Evolutionary conservation across 2,113 vertebrate genomes (phyloP), one percentile per base, ranked within the genome.

Genomic region (Oriolus oriolus): DNA sequence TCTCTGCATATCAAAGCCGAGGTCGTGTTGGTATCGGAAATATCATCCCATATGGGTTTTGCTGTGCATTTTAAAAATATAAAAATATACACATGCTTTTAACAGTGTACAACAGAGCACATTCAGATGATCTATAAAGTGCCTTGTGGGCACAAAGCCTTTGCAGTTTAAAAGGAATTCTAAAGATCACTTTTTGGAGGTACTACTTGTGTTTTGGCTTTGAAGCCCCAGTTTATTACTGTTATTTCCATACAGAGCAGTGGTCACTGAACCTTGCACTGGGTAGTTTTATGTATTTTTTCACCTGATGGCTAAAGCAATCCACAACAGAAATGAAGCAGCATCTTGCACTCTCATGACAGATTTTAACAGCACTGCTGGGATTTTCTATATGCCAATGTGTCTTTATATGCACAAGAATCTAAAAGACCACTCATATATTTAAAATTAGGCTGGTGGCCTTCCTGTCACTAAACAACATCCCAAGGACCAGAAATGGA

Each of bases 41-140:
- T 95, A 93, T 95, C 95, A 94, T 96, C 94, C 91, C 91, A 95
- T 94, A 94, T 61, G 90, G 92, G 96, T 82, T 97, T 96, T 89
- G 95, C 93, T 95, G 92, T 87, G 93, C 88, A 93, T 96, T 96
- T 97, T 92, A 95, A 96, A 97, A 96, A 97, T 96, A 97, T 96
- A 96, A 95, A 95, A 84, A 96, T 92, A 96, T 71, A 94, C 90
- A 96, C 92, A 78, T 90, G 93, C 90, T 96, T 96, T 96, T 95
- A 95, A 93, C 80, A 89, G 94, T 79, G 92, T 95, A 94, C 90
- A 96, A 90, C 4, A 4, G 94, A 94, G 96, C 88, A 95, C 83
- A 92, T 89, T 57, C 66, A 81, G 90, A 93, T 94, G 90, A 92
- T 96, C 95, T 94, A 86, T 52, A 80, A 88, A 94, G 68, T 87